Base-by-base conservation (phyloP, 2,113 vertebrate genomes). In the Crotalus horridus region DNA sequence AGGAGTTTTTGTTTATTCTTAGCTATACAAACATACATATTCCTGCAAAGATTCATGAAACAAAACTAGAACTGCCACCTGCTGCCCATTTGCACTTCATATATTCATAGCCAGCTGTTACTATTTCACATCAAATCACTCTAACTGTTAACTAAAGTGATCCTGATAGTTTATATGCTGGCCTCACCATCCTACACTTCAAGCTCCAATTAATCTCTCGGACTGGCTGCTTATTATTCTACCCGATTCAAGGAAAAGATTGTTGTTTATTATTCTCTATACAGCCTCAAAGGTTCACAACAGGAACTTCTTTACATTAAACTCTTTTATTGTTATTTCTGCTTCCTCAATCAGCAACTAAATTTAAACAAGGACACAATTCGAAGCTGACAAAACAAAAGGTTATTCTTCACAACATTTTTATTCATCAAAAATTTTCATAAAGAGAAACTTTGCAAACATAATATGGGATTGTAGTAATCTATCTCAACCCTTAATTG, bases 11-110 rank as follows among this genome's bases (percentile, higher is more conserved):
- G 96, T 97, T 96, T 97, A 95, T 95, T 96, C 93, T 95, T 96
- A 93, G 91, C 96, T 96, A 94, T 94, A 95, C 89, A 91, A 96
- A 95, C 94, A 95, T 93, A 93, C 89, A 94, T 95, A 95, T 93
- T 97, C 94, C 94, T 96, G 92, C 88, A 96, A 97, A 97, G 96
- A 98, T 97, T 94, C 95, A 95, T 95, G 74, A 96, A 96, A 97
- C 94, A 96, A 96, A 96, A 96, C 94, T 94, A 95, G 96, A 97
- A 97, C 94, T 93, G 92, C 95, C 96, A 97, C 95, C 96, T 97
- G 97, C 95, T 96, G 95, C 92, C 95, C 95, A 92, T 92, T 95
- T 95, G 94, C 86, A 95, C 96, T 97, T 97, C 94, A 96, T 96
- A 95, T 93, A 90, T 95, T 97, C 96, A 95, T 92, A 92, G 95